Evolutionary conservation across 2,797 vertebrate species (phyloP).

Genomic region (Gymnoscopelus microlampas): DNA sequence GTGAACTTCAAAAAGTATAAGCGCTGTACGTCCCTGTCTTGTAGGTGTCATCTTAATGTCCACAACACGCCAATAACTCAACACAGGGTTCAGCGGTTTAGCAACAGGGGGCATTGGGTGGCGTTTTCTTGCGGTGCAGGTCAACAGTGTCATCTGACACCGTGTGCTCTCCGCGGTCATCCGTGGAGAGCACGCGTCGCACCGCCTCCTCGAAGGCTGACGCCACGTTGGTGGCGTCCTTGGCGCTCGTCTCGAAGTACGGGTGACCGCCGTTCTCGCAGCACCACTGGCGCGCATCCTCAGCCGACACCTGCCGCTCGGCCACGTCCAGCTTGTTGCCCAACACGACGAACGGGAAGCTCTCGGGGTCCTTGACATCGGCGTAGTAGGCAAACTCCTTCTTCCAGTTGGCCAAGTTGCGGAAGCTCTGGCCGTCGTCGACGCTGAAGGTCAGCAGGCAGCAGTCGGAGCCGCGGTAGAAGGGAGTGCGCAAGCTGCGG

Average conservation of each 20-base stretch:
- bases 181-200: slow-evolving; percentile 86
- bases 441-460: slow-evolving; percentile 96
- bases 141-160: slow-evolving; percentile 82
- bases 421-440: slow-evolving; percentile 94
- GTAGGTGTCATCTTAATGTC: background rate
- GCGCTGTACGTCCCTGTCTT: no score
- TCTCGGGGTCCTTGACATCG: slow-evolving; percentile 92
- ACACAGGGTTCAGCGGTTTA: slow-evolving; percentile 65
- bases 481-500: slow-evolving; percentile 94
- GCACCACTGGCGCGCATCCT: slow-evolving; percentile 93
- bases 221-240: slow-evolving; percentile 93
- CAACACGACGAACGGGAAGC: slow-evolving; percentile 93
- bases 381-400: slow-evolving; percentile 97
- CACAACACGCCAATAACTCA: background rate
- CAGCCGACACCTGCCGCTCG: slow-evolving; percentile 90
- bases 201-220: slow-evolving; percentile 94
- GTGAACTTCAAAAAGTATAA: no score
- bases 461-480: slow-evolving; percentile 97
- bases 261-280: slow-evolving; percentile 91
- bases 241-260: slow-evolving; percentile 97
- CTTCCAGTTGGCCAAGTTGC: slow-evolving; percentile 94
- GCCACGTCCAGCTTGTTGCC: slow-evolving; percentile 94
- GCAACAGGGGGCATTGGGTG: slow-evolving; percentile 86
- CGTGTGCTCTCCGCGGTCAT: slow-evolving; percentile 66
- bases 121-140: slow-evolving; percentile 83